Evolutionary conservation across 1,140 invertebrate species (phyloP), one percentile per base, ranked within the genome.

Genomic region (Drosophila cardini): DNA sequence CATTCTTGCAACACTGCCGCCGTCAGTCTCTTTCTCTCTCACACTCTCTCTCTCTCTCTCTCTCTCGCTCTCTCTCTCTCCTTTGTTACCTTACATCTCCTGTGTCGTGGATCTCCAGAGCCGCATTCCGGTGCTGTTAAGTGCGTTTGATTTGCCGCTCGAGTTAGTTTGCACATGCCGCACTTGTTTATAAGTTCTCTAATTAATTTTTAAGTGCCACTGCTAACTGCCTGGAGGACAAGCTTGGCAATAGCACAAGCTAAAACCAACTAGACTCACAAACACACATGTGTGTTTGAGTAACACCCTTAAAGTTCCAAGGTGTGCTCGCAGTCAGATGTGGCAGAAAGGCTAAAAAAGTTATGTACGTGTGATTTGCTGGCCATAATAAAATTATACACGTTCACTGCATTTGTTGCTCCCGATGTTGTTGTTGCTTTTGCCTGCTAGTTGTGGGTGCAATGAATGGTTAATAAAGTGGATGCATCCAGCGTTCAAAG

Each of bases 101-200:
- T 26, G 21, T 26, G 21, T 26, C 46, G 64, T 72, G 30, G 11
- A 40, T 13, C 36, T 56, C 30, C 53, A 26, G 16, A 21, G 36
- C 32, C 36, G 45, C 62, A 67, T 72, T 65, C 69, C 69, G 64
- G 58, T 79, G 64, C 40, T 64, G 68, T 78, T 72, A 69, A 89
- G 84, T 87, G 80, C 84, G 83, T 87, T 87, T 87, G 83, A 87
- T 87, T 87, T 87, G 84, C 83, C 83, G 83, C 83, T 87, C 80
- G 79, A 87, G 84, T 89, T 87, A 87, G 84, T 83, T 87, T 83
- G 79, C 83, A 87, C 83, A 87, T 87, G 83, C 83, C 74, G 83
- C 84, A 83, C 83, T 87, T 87, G 83, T 87, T 87, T 87, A 87
- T 87, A 87, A 87, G 83, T 87, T 87, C 83, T 87, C 83, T 87